Evolutionary conservation across 2,888 invertebrate species (phyloP), one percentile per base, ranked within the genome.

Genomic region (Leptura quadrifasciata): DNA sequence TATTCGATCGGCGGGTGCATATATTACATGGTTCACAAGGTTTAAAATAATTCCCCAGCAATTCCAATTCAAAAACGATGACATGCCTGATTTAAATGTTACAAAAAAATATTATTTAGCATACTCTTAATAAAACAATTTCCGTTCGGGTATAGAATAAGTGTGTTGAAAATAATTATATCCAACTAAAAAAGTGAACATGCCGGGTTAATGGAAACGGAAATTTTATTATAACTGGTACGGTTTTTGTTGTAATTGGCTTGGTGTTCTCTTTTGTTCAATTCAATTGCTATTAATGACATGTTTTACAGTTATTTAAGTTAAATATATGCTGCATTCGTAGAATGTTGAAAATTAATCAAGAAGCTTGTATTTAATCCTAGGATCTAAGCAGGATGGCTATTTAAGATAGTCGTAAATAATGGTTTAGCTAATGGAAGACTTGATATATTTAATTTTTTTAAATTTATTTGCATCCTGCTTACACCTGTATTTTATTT

Each of bases 21-120:
- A 47, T 47, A 47, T 47, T 47, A 47, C 47, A 47, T 47, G 47
- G 47, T 47, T 47, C 47, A 47, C 47, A 47, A 15, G 2, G 47
- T 5, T n/a, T 15, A 4, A n/a, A n/a, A 47, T 2, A 47, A 47
- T 47, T n/a, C 47, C 47, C 47, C 5, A n/a, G n/a, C 5, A n/a
- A 3, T 47, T n/a, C 12, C n/a, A 47, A 3, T 5, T 47, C n/a
- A 47, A 47, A 47, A 47, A 47, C 47, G 47, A 47, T 47, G 47
- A 47, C n/a, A n/a, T n/a, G 47, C 47, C n/a, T n/a, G 47, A 47
- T 47, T 47, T 47, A n/a, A n/a, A 15, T n/a, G 15, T n/a, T 2
- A 47, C 15, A 47, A 47, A 47, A 39, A 47, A n/a, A 39, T 39
- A 47, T 47, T 47, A 47, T 47, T 47, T 47, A 47, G n/a, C 47